Evolutionary conservation across 1,140 invertebrate genomes (phyloP).

Genomic region (Pseudomyrmex sp.): DNA sequence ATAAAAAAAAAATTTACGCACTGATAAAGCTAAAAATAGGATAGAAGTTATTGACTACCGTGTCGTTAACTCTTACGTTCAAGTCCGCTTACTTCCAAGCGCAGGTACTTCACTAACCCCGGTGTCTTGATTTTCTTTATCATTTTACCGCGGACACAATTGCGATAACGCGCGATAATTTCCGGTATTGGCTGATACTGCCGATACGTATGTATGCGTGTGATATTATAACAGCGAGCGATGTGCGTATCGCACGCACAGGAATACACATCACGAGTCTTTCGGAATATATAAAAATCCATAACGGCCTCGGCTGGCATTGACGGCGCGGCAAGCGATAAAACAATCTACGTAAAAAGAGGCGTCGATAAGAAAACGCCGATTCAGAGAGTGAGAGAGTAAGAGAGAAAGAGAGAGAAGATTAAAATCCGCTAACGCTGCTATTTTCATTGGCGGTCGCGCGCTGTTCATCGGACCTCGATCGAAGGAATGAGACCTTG

Average conservation of each 20-base stretch:
- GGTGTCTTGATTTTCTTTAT: background rate
- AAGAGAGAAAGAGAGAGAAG: background rate
- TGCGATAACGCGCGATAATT: conserved; percentile 18
- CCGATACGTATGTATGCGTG: background rate
- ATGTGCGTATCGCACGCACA: background rate
- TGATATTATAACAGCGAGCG: background rate
- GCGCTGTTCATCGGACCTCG: conserved; percentile 21
- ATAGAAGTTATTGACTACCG: background rate
- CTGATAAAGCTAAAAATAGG: conserved; percentile 22
- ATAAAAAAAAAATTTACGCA: background rate
- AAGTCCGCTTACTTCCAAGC: no score
- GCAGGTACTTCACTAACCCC: no score
- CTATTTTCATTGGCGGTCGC: conserved; percentile 6
- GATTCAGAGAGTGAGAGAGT: background rate
- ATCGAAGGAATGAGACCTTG: conserved; percentile 47
- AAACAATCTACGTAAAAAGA: conserved; percentile 4
- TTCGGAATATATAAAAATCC: background rate
- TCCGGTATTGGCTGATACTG: conserved; percentile 23
- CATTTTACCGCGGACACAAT: background rate
- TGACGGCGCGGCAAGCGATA: conserved; percentile 30
- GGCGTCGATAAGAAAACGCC: conserved; percentile 40
- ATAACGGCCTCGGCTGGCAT: conserved; percentile 19
- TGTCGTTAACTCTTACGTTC: background rate
- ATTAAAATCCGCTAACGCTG: conserved; percentile 3
- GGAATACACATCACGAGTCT: background rate